Evolutionary conservation across 2,888 invertebrate genomes (phyloP), one percentile per base, ranked within the genome.

Genomic region (Phragmatobia fuliginosa): DNA sequence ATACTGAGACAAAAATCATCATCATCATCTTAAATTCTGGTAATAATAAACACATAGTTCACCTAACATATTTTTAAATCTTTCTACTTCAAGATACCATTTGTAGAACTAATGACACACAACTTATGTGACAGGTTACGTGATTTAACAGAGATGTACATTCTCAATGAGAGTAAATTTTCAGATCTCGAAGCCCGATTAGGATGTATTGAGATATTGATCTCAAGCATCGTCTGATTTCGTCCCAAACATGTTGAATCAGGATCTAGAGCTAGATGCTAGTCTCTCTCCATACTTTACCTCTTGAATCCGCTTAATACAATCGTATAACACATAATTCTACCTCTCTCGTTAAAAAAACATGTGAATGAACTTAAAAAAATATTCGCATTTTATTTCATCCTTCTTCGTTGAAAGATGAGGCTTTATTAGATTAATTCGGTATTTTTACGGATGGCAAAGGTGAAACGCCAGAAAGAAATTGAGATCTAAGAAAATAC

Each of bases 401-500:
- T 58, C 49, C 32, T 60, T 62, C 32, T 21, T 58, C 41, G 5
- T 49, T 45, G 49, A 66, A 74, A 71, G 66, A 70, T 59, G 28
- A 70, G 32, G 38, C 60, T 56, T 67, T 63, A 63, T 67, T 70
- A 25, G 66, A 73, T 75, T 67, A 68, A 72, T 74, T 77, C 52
- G 58, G 45, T 14, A 41, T 64, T 71, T 66, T 72, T 58, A 67
- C 25, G 60, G 32, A 74, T 56, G 70, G 38, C 65, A 73, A 73
- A 75, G 72, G 75, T 75, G 65, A 73, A 74, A 73, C 25, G 65
- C 18, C 72, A 58, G 45, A 64, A 72, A 76, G 71, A 73, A 76
- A 73, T 74, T 75, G 71, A 76, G 67, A 76, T 70, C 72, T 70
- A 69, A 75, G 74, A 73, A 76, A 77, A 77, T 75, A 82, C 71